Conservation (phyloP, 2,888 invertebrate genomes). For the Andrena fulva region DNA sequence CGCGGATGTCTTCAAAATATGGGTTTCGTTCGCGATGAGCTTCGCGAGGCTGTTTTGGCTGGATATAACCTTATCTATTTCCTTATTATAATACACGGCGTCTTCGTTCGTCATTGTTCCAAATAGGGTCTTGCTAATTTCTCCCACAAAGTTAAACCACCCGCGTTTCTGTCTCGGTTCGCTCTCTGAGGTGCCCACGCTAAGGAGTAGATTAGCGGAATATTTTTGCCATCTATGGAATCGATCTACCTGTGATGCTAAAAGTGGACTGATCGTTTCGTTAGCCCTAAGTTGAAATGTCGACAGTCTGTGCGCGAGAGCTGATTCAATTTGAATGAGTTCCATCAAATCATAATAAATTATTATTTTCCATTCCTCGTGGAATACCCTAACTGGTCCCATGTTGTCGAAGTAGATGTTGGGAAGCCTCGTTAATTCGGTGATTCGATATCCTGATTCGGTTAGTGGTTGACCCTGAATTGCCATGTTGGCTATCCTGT, state of each 20-base stretch:
- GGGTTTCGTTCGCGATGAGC: not conserved
- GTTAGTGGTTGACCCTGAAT: not conserved
- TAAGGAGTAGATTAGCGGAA: not conserved
- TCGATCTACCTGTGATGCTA: not conserved
- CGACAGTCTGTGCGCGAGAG: not conserved
- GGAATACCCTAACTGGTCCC: not conserved
- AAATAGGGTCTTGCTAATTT: not conserved
- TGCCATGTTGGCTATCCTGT: not conserved
- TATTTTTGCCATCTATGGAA: not conserved
- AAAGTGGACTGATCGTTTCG: not conserved
- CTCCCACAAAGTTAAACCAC: not conserved
- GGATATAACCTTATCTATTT: not conserved
- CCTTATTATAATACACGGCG: too few relatives aligned
- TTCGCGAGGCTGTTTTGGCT: not conserved
- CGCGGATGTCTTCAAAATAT: not conserved
- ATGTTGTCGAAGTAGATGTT: not conserved
- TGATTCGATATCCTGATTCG: not conserved
- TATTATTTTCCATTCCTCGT: not conserved
- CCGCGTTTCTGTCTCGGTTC: not conserved
- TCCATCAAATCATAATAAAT: conserved; percentile 3
- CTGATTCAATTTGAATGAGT: not conserved
- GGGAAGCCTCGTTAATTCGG: not conserved
- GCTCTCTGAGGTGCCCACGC: not conserved
- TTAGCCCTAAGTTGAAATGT: not conserved
- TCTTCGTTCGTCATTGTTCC: not conserved